Conservation (phyloP, 2,888 invertebrate species). For the Acleris cristana region DNA sequence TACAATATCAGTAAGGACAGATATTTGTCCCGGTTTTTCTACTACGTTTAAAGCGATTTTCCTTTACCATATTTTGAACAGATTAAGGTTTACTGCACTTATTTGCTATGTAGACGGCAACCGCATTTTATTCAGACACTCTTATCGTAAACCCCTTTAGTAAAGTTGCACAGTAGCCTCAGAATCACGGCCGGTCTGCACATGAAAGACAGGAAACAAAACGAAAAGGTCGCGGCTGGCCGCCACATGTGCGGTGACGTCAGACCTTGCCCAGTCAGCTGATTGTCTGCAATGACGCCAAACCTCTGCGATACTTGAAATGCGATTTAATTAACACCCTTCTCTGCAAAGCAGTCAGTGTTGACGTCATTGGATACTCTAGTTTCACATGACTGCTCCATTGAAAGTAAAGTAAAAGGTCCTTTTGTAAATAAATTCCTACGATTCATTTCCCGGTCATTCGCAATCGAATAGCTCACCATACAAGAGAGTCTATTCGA, state of each 20-base stretch:
- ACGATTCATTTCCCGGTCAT: not conserved
- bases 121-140: too few relatives aligned
- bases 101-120: too few relatives aligned
- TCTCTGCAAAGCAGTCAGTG: not conserved
- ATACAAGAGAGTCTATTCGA: not conserved
- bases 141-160: not conserved
- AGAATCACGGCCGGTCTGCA: conserved; percentile 11
- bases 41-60: too few relatives aligned
- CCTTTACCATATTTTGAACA: too few relatives aligned
- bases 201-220: conserved; percentile 33
- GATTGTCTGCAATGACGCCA: conserved; percentile 12
- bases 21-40: too few relatives aligned
- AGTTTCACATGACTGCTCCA: not conserved
- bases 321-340: not conserved
- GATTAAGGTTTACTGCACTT: too few relatives aligned
- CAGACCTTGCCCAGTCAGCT: conserved; percentile 25
- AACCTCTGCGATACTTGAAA: not conserved
- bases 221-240: conserved; percentile 32
- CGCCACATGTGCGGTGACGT: conserved; percentile 35
- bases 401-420: not conserved
- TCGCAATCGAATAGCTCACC: not conserved
- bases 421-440: not conserved
- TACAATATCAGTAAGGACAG: too few relatives aligned
- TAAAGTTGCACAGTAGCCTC: not conserved
- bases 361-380: not conserved